phyloP scores from a whole-genome alignment of 2,113 vertebrate genomes.

The Salminus brasiliensis region DNA sequence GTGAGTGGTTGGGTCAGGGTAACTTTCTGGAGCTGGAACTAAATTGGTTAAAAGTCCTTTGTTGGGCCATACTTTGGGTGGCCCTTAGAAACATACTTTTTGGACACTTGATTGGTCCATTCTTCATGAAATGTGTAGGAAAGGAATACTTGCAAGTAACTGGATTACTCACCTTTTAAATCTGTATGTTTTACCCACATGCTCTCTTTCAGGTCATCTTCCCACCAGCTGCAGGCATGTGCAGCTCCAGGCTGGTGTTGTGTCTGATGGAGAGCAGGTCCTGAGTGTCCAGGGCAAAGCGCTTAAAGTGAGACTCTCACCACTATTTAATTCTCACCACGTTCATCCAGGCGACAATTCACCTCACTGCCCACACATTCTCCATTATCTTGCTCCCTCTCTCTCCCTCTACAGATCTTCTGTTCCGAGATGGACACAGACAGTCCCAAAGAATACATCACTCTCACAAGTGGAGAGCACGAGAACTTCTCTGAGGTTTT shows the following conservation, averaged over 20 bases:
- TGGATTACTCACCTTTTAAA: too few species aligned
- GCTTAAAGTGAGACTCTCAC: constrained; percentile 78
- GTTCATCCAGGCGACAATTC: background rate
- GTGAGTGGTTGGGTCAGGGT: too few species aligned
- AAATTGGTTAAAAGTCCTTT: too few species aligned
- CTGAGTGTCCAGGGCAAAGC: constrained; percentile 85
- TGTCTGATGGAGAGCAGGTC: constrained; percentile 84
- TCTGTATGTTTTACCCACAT: background rate
- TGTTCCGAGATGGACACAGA: constrained; percentile 92
- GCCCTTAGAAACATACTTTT: too few species aligned
- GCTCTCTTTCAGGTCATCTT: constrained; percentile 79
- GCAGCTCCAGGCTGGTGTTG: constrained; percentile 70
- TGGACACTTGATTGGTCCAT: too few species aligned
- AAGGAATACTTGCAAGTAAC: too few species aligned
- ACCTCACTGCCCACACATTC: background rate
- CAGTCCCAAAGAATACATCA: constrained; percentile 88
- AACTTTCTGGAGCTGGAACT: too few species aligned
- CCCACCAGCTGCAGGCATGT: constrained; percentile 85
- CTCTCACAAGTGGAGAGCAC: constrained; percentile 82
- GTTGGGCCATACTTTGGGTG: too few species aligned
- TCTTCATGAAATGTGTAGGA: too few species aligned
- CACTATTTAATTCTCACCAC: background rate
- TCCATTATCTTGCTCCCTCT: background rate
- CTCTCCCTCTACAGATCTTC: constrained; percentile 79
- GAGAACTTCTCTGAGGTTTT: constrained; percentile 98